A percentile compares a stretch with the other conserved stretches of the same genome.
These are phyloP conservation scores for Lacerta bilineata DNA, from an alignment of 2,797 vertebrate species.

Conservation along the genomic window DNA sequence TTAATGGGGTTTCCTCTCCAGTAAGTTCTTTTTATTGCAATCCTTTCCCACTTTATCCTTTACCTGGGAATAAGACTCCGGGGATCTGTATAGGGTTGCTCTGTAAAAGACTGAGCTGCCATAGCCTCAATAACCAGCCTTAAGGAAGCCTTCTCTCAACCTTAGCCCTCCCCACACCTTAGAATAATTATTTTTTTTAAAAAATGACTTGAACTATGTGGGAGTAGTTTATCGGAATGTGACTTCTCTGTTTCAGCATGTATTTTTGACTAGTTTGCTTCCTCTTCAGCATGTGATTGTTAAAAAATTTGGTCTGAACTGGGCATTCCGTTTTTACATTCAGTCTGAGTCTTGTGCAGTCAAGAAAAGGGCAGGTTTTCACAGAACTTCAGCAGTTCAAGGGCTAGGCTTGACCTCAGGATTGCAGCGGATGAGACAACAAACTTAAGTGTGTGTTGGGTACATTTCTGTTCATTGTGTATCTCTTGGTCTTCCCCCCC, in stretches of 20 bases:
- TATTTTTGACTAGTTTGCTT: conserved; percentile 61
- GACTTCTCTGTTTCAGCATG: neutral
- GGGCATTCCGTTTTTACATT: conserved; percentile 20
- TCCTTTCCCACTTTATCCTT: too few species aligned
- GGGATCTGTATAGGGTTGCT: too few species aligned
- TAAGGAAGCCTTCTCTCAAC: neutral
- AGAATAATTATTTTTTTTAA: neutral
- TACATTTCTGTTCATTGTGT: neutral
- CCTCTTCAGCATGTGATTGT: conserved; percentile 51
- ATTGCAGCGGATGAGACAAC: neutral
- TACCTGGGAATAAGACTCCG: too few species aligned
- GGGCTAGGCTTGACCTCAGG: neutral
- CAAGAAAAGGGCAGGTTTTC: neutral
- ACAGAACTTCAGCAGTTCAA: neutral
- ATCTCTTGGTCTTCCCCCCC: neutral
- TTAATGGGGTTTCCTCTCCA: neutral
- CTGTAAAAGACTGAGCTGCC: too few species aligned
- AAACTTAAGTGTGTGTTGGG: neutral
- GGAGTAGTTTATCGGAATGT: too few species aligned
- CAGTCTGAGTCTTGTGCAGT: conserved; percentile 37
- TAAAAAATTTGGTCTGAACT: conserved; percentile 42
- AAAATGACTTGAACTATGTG: neutral
- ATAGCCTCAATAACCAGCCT: neutral
- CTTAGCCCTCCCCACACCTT: neutral
- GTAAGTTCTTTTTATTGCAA: neutral